Evolutionary conservation across 2,797 vertebrate genomes (phyloP), one percentile per base, ranked within the genome.

Genomic region (Sebastes iracundus): DNA sequence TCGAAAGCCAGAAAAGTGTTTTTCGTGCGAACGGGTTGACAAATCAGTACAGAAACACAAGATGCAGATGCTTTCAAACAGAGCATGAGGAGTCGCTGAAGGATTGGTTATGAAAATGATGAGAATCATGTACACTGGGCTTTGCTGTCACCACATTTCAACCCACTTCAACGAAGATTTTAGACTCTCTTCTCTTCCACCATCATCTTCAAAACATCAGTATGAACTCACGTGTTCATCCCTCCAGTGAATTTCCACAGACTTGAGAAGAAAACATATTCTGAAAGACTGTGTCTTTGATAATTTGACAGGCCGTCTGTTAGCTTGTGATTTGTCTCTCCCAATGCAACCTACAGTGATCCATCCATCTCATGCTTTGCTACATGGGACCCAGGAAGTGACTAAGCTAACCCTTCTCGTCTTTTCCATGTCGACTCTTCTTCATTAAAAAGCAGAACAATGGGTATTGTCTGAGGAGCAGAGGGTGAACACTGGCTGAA

Each of bases 361-460:
- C n/a, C 32, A 10, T 68, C 32, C 30, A 6, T 75, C 58, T 65
- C 28, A 25, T 16, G 8, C 59, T 30, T n/a, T 55, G 32, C 4
- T 65, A 22, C 49, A 60, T 52, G 16, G 75, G 77, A 82, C 79
- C 81, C 83, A 91, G 87, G 89, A 91, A 84, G 70, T 88, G 83
- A 88, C 85, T 80, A 82, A 78, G 75, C 77, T 77, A 82, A 79
- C 83, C 93, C 91, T 91, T 78, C 82, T 65, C 81, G 86, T 18
- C 81, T 93, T 94, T 90, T 94, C 93, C 93, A 83, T 38, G 80
- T 89, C 59, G 84, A 89, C 89, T 92, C 91, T 80, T 93, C 88
- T 96, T 95, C 92, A 86, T 91, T 94, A 95, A 94, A 86, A 90
- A 93, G 82, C 81, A 74, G 86, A 92, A 96, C 95, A 96, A 95